These are phyloP conservation scores for Harpalus rubripes DNA, from an alignment of 2,888 invertebrate genomes.

Conservation along the genomic window DNA sequence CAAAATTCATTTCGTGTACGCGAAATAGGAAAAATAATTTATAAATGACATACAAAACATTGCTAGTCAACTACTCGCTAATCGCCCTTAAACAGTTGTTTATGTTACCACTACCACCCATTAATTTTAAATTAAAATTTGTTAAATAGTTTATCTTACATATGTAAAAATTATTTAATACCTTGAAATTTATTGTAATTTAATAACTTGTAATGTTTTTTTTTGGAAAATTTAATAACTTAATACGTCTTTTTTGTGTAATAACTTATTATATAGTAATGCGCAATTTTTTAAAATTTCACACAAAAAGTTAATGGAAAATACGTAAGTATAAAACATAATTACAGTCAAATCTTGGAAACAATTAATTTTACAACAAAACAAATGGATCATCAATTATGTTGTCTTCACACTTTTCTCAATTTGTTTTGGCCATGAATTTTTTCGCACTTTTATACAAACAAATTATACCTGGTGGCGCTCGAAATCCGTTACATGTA, in stretches of 20 bases:
- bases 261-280: neutral
- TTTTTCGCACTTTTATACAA: neutral
- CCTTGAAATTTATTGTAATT: too few species aligned
- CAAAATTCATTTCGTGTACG: too few species aligned
- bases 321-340: slow-evolving; percentile 18
- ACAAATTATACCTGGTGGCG: too few species aligned
- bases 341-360: neutral
- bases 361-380: slow-evolving; percentile 4
- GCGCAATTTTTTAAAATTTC: neutral
- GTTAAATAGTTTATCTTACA: too few species aligned
- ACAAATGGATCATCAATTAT: slow-evolving; percentile 1
- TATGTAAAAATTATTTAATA: too few species aligned
- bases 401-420: slow-evolving; percentile 13
- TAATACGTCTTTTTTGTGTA: neutral
- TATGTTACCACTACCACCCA: too few species aligned
- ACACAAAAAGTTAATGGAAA: slow-evolving; percentile 8
- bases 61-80: too few species aligned
- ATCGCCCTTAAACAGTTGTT: too few species aligned
- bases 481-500: too few species aligned
- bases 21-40: too few species aligned
- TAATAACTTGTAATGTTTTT: neutral
- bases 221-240: slow-evolving; percentile 6
- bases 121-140: too few species aligned
- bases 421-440: slow-evolving; percentile 38
- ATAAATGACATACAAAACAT: too few species aligned